Conservation (phyloP, 2,888 invertebrate genomes). For the Linnaemya vulpina region DNA sequence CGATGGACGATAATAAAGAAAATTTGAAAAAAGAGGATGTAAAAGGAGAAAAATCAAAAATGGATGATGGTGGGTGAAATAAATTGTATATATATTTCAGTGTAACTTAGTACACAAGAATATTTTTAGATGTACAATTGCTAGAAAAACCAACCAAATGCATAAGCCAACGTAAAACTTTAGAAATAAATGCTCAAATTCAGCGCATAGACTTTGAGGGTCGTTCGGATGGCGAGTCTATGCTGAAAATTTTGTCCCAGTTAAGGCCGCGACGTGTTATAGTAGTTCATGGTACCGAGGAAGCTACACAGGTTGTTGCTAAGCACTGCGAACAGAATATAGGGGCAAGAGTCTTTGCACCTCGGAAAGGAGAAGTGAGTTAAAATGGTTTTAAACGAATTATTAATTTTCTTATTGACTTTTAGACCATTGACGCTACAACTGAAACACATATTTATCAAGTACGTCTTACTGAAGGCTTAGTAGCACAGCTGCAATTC, state of each 20-base stretch:
- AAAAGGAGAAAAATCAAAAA: conserved; percentile 71
- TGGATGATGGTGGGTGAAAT: conserved; percentile 71
- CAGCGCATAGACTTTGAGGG: conserved; percentile 99
- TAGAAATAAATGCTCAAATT: conserved; percentile 92
- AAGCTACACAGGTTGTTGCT: conserved; percentile 88
- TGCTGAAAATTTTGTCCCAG: conserved; percentile 91
- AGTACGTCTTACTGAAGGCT: conserved; percentile 95
- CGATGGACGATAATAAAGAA: conserved; percentile 80
- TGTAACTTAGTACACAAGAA: conserved; percentile 26
- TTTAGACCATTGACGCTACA: conserved; percentile 91
- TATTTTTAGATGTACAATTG: conserved; percentile 82
- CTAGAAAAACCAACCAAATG: conserved; percentile 96
- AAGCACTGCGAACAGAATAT: conserved; percentile 88
- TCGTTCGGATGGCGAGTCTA: conserved; percentile 92
- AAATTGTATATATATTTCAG: not conserved
- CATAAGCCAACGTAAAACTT: conserved; percentile 88
- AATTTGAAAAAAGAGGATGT: conserved; percentile 79
- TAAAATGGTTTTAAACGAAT: not conserved
- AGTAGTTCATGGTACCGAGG: conserved; percentile 88
- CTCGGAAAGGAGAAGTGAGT: conserved; percentile 88
- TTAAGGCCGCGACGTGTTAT: conserved; percentile 92
- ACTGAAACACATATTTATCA: conserved; percentile 99
- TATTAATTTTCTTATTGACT: conserved; percentile 8
- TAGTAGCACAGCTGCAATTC: conserved; percentile 94
- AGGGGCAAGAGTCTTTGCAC: conserved; percentile 91